Percentiles rank a stretch among this genome's conserved stretches.
Evolutionary conservation across 23 tunicate species (phyloP).

Genomic region (Trididemnum nubilum): DNA sequence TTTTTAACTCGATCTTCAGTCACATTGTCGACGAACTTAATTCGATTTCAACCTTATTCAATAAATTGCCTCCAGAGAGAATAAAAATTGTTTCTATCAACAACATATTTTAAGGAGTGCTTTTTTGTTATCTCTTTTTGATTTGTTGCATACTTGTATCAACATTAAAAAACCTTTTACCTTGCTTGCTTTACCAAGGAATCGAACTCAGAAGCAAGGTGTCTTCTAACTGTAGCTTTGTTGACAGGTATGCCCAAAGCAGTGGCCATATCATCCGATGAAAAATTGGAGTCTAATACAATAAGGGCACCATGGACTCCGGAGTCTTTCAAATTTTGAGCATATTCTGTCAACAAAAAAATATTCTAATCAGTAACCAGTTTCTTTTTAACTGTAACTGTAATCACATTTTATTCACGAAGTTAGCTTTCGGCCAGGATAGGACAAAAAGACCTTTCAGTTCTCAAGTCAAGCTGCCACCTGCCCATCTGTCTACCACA

Average conservation of each 20-base stretch:
- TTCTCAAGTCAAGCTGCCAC: too few relatives aligned
- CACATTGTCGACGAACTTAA: background rate
- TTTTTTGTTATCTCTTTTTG: too few relatives aligned
- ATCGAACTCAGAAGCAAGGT: slow-evolving; percentile 87
- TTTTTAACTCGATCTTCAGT: too few relatives aligned
- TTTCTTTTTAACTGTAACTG: background rate
- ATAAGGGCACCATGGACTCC: slow-evolving; percentile 87
- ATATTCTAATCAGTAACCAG: background rate
- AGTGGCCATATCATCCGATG: slow-evolving; percentile 77
- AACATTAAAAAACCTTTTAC: too few relatives aligned
- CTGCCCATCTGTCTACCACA: too few relatives aligned
- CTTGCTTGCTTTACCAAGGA: slow-evolving; percentile 70
- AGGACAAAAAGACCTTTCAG: too few relatives aligned
- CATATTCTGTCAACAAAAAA: slow-evolving; percentile 53
- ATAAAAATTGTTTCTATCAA: too few relatives aligned
- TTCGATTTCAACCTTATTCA: background rate
- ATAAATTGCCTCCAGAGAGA: too few relatives aligned
- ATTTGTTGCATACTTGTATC: too few relatives aligned
- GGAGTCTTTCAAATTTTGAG: slow-evolving; percentile 65
- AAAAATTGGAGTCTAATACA: slow-evolving; percentile 54
- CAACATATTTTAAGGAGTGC: background rate
- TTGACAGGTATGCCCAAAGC: slow-evolving; percentile 82
- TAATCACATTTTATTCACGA: too few relatives aligned
- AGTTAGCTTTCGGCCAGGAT: too few relatives aligned
- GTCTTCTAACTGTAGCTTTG: slow-evolving; percentile 82